Evolutionary conservation across 2,888 invertebrate genomes (phyloP).

Genomic region (Alloscopus bannaensis): DNA sequence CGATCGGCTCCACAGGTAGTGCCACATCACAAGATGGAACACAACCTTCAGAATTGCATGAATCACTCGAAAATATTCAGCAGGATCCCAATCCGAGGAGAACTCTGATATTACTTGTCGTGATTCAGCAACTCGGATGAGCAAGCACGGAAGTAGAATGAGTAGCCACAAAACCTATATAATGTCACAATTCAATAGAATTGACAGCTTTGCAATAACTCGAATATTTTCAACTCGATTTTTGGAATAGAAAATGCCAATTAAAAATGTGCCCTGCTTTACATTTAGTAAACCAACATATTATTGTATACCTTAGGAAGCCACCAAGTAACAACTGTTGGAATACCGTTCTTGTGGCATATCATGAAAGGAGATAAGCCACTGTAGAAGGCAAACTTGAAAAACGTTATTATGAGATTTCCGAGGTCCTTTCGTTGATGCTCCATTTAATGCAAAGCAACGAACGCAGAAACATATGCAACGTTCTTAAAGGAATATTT

Average conservation of each 20-base stretch:
- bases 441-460: not conserved
- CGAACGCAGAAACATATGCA: too few relatives aligned
- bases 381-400: slow-evolving; percentile 13
- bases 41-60: slow-evolving; percentile 8
- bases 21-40: slow-evolving; percentile 7
- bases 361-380: slow-evolving; percentile 16
- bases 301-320: slow-evolving; percentile 24
- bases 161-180: slow-evolving; percentile 1
- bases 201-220: not conserved
- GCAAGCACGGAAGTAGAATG: slow-evolving; percentile 8
- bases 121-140: slow-evolving; percentile 26
- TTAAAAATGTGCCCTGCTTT: not conserved
- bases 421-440: slow-evolving; percentile 3
- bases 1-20: slow-evolving; percentile 16
- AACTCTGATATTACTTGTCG: slow-evolving; percentile 9
- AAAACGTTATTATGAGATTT: not conserved
- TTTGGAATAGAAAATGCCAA: not conserved
- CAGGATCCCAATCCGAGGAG: slow-evolving; percentile 20
- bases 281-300: too few relatives aligned
- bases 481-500: too few relatives aligned
- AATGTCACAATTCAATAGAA: not conserved
- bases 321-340: slow-evolving; percentile 24
- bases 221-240: not conserved
- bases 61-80: slow-evolving; percentile 27
- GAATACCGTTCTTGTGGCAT: not conserved